Evolutionary conservation across 2,113 vertebrate species (phyloP).

Genomic region (Bubo blakistoni): DNA sequence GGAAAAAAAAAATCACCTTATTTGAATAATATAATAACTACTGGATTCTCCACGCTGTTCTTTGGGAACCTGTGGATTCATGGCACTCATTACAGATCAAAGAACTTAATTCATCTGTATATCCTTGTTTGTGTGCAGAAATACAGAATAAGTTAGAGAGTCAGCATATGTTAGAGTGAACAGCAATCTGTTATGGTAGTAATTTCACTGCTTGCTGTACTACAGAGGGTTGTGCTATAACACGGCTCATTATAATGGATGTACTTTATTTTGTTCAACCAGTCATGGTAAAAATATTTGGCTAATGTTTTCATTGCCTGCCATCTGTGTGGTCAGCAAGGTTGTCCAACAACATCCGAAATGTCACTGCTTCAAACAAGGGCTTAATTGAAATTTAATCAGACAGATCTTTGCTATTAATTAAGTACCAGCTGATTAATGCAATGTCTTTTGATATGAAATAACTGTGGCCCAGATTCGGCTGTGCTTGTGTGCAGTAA

Average conservation of each 20-base stretch:
- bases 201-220: slow-evolving; percentile 34
- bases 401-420: slow-evolving; percentile 26
- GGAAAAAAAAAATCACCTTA: background rate
- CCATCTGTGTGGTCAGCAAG: slow-evolving; percentile 68
- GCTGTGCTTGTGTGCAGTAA: background rate
- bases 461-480: background rate
- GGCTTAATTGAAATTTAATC: slow-evolving; percentile 58
- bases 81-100: slow-evolving; percentile 7
- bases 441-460: background rate
- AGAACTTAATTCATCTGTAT: slow-evolving; percentile 14
- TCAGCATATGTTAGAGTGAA: slow-evolving; percentile 60
- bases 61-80: background rate
- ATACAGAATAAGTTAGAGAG: slow-evolving; percentile 10
- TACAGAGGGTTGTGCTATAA: slow-evolving; percentile 24
- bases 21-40: background rate
- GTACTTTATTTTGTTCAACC: slow-evolving; percentile 44
- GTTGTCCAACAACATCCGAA: slow-evolving; percentile 46
- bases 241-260: slow-evolving; percentile 45
- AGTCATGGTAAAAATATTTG: slow-evolving; percentile 60
- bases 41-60: background rate
- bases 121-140: background rate
- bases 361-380: slow-evolving; percentile 44
- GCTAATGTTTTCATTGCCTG: slow-evolving; percentile 53
- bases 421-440: slow-evolving; percentile 42
- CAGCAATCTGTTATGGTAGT: slow-evolving; percentile 49